phyloP scores from a whole-genome alignment of 2,113 vertebrate genomes.

The Hemichromis elongatus region DNA sequence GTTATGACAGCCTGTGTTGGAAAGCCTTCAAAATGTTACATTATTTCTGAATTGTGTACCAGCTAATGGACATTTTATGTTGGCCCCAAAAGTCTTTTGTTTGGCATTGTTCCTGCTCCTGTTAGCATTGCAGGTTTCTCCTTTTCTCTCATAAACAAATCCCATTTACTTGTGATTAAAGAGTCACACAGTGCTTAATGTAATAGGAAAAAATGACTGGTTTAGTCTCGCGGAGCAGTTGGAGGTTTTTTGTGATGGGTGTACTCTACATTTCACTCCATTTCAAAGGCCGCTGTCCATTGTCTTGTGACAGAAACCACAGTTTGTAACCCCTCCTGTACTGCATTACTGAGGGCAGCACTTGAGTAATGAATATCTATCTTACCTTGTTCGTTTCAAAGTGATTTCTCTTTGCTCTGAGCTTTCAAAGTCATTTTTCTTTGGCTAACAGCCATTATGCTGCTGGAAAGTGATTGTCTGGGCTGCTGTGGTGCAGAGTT shows the following conservation, averaged over 20 bases:
- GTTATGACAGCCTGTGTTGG: background rate
- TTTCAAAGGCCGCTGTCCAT: slow-evolving; percentile 17
- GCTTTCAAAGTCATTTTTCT: slow-evolving; percentile 32
- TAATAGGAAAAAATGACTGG: background rate
- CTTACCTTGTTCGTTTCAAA: slow-evolving; percentile 15
- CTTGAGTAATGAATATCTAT: slow-evolving; percentile 42
- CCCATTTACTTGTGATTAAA: background rate
- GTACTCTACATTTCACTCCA: background rate
- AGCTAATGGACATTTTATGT: background rate
- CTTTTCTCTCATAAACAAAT: background rate
- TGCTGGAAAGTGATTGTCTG: slow-evolving; percentile 9
- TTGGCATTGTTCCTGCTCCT: background rate
- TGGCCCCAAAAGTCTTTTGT: background rate
- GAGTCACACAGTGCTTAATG: background rate
- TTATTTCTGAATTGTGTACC: background rate
- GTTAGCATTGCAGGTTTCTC: background rate
- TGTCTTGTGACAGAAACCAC: slow-evolving; percentile 30
- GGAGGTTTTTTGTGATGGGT: background rate
- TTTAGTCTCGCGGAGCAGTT: background rate
- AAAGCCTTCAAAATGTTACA: background rate
- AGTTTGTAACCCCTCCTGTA: slow-evolving; percentile 25
- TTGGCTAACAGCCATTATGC: slow-evolving; percentile 14
- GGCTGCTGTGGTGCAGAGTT: slow-evolving; percentile 12
- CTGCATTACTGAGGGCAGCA: slow-evolving; percentile 25
- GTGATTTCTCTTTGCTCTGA: slow-evolving; percentile 9